phyloP scores from a whole-genome alignment of 2,113 vertebrate species.

The Perca fluviatilis region DNA sequence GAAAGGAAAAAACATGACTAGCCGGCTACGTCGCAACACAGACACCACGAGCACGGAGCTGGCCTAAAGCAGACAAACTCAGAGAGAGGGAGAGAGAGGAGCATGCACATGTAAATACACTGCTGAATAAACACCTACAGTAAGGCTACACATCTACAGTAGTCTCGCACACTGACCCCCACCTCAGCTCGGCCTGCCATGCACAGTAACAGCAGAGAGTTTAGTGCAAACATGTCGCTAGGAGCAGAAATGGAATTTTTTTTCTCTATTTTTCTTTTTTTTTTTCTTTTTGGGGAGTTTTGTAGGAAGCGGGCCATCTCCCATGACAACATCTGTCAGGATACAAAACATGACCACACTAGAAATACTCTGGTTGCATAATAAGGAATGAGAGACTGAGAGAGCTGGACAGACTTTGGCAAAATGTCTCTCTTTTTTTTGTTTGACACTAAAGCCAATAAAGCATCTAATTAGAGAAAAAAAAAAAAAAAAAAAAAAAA shows the following conservation, averaged over 20 bases:
- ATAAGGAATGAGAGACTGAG: conserved; percentile 7
- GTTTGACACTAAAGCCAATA: conserved; percentile 26
- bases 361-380: conserved; percentile 44
- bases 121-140: conserved; percentile 60
- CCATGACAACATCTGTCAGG: conserved; percentile 50
- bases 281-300: not conserved
- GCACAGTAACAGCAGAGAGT: conserved; percentile 64
- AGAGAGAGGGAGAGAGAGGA: conserved; percentile 45
- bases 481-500: no score
- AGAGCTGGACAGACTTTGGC: conserved; percentile 29
- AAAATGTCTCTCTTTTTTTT: not conserved
- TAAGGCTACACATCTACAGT: conserved; percentile 68
- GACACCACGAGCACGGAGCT: conserved; percentile 66
- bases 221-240: conserved; percentile 69
- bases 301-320: conserved; percentile 27
- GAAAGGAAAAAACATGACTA: conserved; percentile 42
- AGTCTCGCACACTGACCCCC: conserved; percentile 68
- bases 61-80: conserved; percentile 66
- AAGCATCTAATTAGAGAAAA: conserved; percentile 43
- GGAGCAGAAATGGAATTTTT: conserved; percentile 37
- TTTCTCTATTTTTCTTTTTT: not conserved
- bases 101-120: conserved; percentile 72
- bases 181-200: conserved; percentile 63
- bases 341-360: conserved; percentile 38
- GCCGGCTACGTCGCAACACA: conserved; percentile 58